Evolutionary conservation across 2,888 invertebrate species (phyloP).

Genomic region (Fabriciana adippe): DNA sequence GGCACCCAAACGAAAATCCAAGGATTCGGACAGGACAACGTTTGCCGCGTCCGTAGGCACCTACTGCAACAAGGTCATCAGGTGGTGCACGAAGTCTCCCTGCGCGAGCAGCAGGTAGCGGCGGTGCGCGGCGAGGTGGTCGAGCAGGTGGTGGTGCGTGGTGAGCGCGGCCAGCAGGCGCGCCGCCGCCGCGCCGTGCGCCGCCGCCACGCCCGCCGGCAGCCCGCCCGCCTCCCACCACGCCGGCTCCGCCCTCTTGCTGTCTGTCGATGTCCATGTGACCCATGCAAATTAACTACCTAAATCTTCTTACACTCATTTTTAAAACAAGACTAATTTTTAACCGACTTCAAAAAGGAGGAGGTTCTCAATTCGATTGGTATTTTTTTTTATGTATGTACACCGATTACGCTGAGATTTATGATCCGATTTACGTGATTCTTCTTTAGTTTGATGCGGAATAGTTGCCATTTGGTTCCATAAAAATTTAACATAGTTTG

Average conservation of each 20-base stretch:
- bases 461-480: too few relatives aligned
- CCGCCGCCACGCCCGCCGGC: slow-evolving; percentile 90
- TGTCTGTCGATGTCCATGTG: background rate
- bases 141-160: slow-evolving; percentile 92
- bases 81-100: slow-evolving; percentile 97
- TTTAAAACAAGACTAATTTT: too few relatives aligned
- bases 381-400: too few relatives aligned
- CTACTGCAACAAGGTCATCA: slow-evolving; percentile 95
- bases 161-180: slow-evolving; percentile 93
- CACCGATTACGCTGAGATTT: too few relatives aligned
- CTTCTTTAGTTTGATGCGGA: too few relatives aligned
- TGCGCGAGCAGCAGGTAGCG: slow-evolving; percentile 96
- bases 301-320: background rate
- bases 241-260: slow-evolving; percentile 14
- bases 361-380: too few relatives aligned
- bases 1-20: too few relatives aligned
- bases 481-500: too few relatives aligned
- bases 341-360: too few relatives aligned
- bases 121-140: slow-evolving; percentile 95
- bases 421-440: too few relatives aligned
- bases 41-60: slow-evolving; percentile 49
- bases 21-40: too few relatives aligned
- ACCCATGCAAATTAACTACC: background rate
- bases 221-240: slow-evolving; percentile 84
- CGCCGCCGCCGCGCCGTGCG: slow-evolving; percentile 93